Evolutionary conservation across 2,113 vertebrate species (phyloP), one percentile per base, ranked within the genome.

Genomic region (Madoqua kirkii): DNA sequence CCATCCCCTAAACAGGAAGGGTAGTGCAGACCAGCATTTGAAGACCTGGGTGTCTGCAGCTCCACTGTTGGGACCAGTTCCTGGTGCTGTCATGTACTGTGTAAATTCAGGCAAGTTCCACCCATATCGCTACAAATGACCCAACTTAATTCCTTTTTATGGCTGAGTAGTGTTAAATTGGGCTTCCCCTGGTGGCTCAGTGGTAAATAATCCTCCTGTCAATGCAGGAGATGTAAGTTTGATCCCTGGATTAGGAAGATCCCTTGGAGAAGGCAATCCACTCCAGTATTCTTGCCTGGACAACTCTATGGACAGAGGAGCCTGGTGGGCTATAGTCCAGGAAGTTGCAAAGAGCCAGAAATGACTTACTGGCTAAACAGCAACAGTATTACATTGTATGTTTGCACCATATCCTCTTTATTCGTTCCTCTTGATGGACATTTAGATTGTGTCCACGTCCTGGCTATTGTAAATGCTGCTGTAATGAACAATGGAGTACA

Each of bases 21-120:
- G 8, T 14, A 57, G 57, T 43, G 8, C 23, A 59, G 45, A 31
- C 15, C 3, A 3, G 0, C 2, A 19, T 7, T 19, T 60, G 31
- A 45, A 1, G 19, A 27, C 2, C 8, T 48, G 21, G 2, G 36
- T 45, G 7, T 62, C 25, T 31, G 33, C 9, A 88, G 33, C 36
- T 57, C 19, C 13, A 48, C 36, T 9, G 2, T 71, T 19, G 89
- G 82, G 31, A 45, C 6, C 29, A 79, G 0, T 87, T 81, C 48
- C 36, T 93, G 59, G 25, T 13, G 71, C 21, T 86, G 45, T 23
- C 15, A 50, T 5, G 4, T 67, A 33, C 31, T 52, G 3, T 79
- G 43, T 78, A 36, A 91, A 91, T 64, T 23, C 50, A 71, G 23
- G 13, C 67, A 78, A 67, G 25, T 14, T 57, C 71, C 23, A 76